Evolutionary conservation across 2,113 vertebrate genomes (phyloP), one percentile per base, ranked within the genome.

Genomic region (Neopipo cinnamomea): DNA sequence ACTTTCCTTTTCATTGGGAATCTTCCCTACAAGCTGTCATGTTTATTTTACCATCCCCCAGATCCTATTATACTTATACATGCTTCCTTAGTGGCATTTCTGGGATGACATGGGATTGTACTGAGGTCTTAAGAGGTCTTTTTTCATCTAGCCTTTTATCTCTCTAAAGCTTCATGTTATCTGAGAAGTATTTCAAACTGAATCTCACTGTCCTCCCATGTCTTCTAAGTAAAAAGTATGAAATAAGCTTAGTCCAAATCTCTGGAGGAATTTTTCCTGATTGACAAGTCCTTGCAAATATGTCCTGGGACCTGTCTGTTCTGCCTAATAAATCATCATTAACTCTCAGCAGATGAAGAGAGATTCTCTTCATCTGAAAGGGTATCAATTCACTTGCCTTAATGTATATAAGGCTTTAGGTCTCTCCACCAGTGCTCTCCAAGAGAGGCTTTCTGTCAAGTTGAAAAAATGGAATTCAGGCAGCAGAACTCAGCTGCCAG

Each of bases 301-400:
- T 65, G 83, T 89, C 91, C 91, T 78, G 80, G 85, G 95, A 93
- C 80, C 59, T 91, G 78, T 56, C 68, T 93, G 66, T 85, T 94
- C 91, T 95, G 68, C 83, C 86, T 91, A 95, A 94, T 96, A 94
- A 93, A 94, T 96, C 92, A 96, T 96, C 92, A 75, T 97, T 97
- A 97, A 65, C 80, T 77, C 76, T 93, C 41, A 42, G 79, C 73
- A 95, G 80, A 93, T 94, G 87, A 90, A 96, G 93, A 93, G 90
- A 93, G 68, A 66, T 90, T 85, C 77, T 85, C 84, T 63, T 70
- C 62, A 24, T 68, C 91, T 95, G 96, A 82, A 91, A 92, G 88
- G 52, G 58, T 89, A 96, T 96, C 96, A 96, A 89, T 96, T 94
- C 75, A 46, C 73, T 91, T 78, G 58, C 86, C 76, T 89, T 96